These are phyloP conservation scores for Dione vanillae DNA, from an alignment of 2,888 invertebrate genomes.

Conservation along the genomic window DNA sequence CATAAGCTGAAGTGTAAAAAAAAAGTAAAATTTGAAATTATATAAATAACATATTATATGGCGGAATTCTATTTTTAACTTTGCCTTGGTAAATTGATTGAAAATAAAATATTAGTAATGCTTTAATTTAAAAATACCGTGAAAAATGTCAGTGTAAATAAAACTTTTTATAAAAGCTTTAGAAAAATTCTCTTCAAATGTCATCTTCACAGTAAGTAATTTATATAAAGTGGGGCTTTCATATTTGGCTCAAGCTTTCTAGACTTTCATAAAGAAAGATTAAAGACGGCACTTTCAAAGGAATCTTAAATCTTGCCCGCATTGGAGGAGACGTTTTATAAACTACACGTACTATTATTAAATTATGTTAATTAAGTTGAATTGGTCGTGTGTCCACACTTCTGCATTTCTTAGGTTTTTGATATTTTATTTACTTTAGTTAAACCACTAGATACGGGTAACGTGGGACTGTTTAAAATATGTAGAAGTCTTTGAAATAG, in stretches of 20 bases:
- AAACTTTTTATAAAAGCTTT: not conserved
- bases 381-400: constrained; percentile 25
- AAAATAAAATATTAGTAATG: not conserved
- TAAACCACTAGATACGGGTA: too few relatives aligned
- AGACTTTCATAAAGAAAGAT: constrained; percentile 21
- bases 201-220: constrained; percentile 8
- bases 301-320: constrained; percentile 26
- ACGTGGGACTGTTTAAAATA: too few relatives aligned
- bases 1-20: too few relatives aligned
- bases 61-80: too few relatives aligned
- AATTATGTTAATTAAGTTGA: constrained; percentile 35
- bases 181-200: constrained; percentile 5
- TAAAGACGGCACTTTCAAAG: constrained; percentile 19
- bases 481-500: too few relatives aligned
- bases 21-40: too few relatives aligned
- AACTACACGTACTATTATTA: constrained; percentile 29
- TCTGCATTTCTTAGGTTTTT: not conserved
- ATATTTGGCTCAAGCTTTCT: constrained; percentile 16
- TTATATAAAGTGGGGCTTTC: constrained; percentile 18
- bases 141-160: not conserved
- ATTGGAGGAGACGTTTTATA: constrained; percentile 13
- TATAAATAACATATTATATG: too few relatives aligned
- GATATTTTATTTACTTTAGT: too few relatives aligned
- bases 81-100: too few relatives aligned
- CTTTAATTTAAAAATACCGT: not conserved